Base-by-base conservation (phyloP, 2,888 invertebrate species). In the Pimpla rufipes region DNA sequence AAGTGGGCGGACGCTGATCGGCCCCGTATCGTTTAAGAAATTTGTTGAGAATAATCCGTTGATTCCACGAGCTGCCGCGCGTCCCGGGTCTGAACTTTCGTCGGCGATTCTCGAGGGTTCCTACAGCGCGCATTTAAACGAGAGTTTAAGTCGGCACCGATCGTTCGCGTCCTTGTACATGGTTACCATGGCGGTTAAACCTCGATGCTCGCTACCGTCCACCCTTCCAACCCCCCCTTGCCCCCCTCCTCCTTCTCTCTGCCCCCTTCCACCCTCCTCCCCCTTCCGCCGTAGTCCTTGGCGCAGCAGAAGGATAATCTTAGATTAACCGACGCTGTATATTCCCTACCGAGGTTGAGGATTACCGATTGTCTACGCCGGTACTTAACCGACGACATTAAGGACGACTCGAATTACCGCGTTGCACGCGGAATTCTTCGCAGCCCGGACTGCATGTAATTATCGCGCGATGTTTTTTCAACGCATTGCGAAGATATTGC, bases 341-440 rank as follows among this genome's bases (percentile, higher is more conserved):
- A 76, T 83, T 70, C 42, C 50, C 16, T 18, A 18, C 8, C 55
- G 42, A 50, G 11, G 23, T 79, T 66, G 71, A 66, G 87, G 87
- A 89, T 89, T 89, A 89, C 87, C 84, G 80, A 88, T 87, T 88
- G 89, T 88, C 88, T 89, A 83, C 87, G 83, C 70, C 84, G 80
- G 86, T 85, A 83, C 85, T 85, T 88, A 87, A 85, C 79, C 84
- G 81, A 64, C 79, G 80, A 84, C 86, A 89, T 88, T 87, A 89
- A 89, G 87, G 79, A 80, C 47, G 70, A 74, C 68, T 78, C 74
- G 81, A 87, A 87, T 87, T 88, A 87, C 88, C 87, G n/a, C n/a
- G 86, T 85, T 55, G 55, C 71, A 37, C 42, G 70, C 70, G 40
- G 8, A 42, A 50, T 18, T 50, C 18, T 50, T 16, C 62, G 18